A percentile compares a stretch with the other conserved stretches of the same genome.
These are phyloP conservation scores for Sialis lutaria DNA, from an alignment of 2,888 invertebrate species.

Conservation along the genomic window DNA sequence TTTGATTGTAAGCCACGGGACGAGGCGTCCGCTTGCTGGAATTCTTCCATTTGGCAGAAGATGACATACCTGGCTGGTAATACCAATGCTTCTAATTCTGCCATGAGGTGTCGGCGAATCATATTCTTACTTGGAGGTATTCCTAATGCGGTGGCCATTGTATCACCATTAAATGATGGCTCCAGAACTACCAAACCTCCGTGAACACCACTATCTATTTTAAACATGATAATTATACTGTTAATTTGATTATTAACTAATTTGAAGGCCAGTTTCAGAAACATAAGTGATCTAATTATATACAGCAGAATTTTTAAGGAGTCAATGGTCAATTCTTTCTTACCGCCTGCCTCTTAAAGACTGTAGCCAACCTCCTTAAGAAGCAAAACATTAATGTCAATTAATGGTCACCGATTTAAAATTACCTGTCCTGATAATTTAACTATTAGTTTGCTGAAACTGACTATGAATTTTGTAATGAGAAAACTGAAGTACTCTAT, in stretches of 20 bases:
- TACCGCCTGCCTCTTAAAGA: neutral
- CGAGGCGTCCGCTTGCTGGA: conserved; percentile 47
- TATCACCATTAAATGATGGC: conserved; percentile 85
- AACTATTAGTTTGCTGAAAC: no score
- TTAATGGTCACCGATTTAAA: no score
- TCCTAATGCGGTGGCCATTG: conserved; percentile 83
- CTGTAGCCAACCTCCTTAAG: neutral
- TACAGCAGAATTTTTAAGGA: neutral
- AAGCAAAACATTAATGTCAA: no score
- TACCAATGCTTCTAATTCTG: conserved; percentile 79
- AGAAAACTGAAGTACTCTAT: no score
- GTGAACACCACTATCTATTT: conserved; percentile 81
- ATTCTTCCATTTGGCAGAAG: conserved; percentile 73
- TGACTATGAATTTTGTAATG: no score
- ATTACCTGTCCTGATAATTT: no score
- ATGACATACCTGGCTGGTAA: conserved; percentile 86
- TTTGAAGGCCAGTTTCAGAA: neutral
- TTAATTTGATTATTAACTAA: neutral
- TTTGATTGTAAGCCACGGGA: conserved; percentile 48
- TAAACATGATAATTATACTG: neutral
- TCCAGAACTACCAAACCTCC: conserved; percentile 87
- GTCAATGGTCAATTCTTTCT: neutral
- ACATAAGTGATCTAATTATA: neutral
- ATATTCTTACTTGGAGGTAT: conserved; percentile 88
- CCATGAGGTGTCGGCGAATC: conserved; percentile 76